Evolutionary conservation across 2,888 invertebrate species (phyloP).

Genomic region (Diarsia rubi): DNA sequence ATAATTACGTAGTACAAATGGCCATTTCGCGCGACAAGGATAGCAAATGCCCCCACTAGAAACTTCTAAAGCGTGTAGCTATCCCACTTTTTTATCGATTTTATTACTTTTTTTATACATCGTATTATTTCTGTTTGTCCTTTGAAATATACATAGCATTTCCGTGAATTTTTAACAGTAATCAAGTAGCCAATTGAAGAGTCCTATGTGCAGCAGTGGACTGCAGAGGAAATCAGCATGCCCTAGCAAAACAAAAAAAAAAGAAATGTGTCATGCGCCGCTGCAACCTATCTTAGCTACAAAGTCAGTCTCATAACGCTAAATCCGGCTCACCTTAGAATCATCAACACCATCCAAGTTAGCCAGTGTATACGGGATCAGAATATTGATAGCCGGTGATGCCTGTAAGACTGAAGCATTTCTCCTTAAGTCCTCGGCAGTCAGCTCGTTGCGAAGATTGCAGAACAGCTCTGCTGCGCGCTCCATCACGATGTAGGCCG

Average conservation of each 20-base stretch:
- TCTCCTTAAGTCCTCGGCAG: conserved; percentile 85
- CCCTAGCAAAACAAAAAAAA: background rate
- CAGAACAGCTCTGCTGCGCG: conserved; percentile 94
- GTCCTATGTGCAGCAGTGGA: too few species aligned
- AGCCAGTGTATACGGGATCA: conserved; percentile 96
- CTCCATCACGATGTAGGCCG: conserved; percentile 95
- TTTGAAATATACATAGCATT: too few species aligned
- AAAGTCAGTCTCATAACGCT: background rate
- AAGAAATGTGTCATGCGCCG: background rate
- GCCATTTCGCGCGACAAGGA: too few species aligned
- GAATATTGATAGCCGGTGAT: conserved; percentile 93
- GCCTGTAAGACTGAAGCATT: conserved; percentile 81
- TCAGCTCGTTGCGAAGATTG: conserved; percentile 93
- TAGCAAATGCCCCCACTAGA: too few species aligned
- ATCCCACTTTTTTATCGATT: too few species aligned
- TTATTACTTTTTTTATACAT: too few species aligned
- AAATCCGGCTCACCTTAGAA: conserved; percentile 91
- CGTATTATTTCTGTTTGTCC: too few species aligned
- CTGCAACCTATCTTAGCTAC: background rate
- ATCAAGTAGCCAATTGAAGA: too few species aligned
- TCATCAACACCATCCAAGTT: conserved; percentile 96
- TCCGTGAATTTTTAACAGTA: too few species aligned
- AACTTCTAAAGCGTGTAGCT: too few species aligned
- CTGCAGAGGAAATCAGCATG: background rate
- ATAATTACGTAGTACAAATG: too few species aligned